A percentile compares a stretch with the other conserved stretches of the same genome.
These are phyloP conservation scores for Pangasianodon gigas DNA, from an alignment of 2,113 vertebrate species.

Conservation along the genomic window DNA sequence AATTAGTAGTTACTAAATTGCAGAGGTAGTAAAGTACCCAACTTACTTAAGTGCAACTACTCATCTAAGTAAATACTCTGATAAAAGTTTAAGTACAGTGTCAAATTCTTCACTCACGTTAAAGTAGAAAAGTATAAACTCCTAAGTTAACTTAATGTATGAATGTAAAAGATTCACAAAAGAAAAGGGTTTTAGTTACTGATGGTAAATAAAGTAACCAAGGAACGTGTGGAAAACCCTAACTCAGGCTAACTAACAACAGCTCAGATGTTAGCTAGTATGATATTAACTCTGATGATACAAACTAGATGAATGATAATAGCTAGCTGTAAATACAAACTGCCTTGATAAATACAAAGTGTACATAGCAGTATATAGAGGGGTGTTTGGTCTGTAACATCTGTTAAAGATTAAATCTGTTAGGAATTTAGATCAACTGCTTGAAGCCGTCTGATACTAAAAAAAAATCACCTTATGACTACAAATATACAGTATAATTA, in stretches of 20 bases:
- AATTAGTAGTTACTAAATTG: neutral
- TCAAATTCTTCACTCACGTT: neutral
- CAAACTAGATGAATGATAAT: neutral
- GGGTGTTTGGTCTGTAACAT: neutral
- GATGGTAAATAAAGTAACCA: neutral
- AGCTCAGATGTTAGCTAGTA: neutral
- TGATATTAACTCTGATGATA: neutral
- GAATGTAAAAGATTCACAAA: neutral
- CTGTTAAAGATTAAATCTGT: neutral
- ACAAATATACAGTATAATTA: neutral
- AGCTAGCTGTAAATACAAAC: neutral
- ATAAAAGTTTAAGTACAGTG: neutral
- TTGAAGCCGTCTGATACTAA: neutral
- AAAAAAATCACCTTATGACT: neutral
- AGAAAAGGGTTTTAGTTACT: neutral
- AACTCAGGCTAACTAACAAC: neutral
- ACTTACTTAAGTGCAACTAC: neutral
- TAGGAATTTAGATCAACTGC: neutral
- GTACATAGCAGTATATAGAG: neutral
- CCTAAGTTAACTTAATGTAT: neutral
- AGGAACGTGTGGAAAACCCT: neutral
- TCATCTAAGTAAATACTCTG: neutral
- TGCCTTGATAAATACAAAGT: neutral
- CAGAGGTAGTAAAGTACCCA: neutral
- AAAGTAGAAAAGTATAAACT: neutral